Percentiles rank a stretch among this genome's conserved stretches.
These are phyloP conservation scores for Indri indri DNA, from an alignment of 2,113 vertebrate genomes.

Conservation along the genomic window DNA sequence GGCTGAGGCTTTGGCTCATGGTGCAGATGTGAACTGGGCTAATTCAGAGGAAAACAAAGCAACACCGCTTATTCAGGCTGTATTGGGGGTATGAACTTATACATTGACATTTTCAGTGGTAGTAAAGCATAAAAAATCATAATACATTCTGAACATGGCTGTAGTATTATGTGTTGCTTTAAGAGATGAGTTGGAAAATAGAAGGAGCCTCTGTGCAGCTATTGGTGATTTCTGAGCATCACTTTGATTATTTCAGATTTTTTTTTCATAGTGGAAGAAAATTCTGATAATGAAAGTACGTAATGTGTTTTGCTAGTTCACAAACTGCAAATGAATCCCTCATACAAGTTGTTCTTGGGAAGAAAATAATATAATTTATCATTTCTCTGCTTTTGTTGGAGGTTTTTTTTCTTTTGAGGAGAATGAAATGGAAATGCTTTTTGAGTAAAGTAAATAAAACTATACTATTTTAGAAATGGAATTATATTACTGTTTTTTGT, in stretches of 20 bases:
- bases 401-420: not conserved
- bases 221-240: not conserved
- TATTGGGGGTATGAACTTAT: slow-evolving; percentile 90
- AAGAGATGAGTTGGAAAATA: slow-evolving; percentile 27
- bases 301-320: slow-evolving; percentile 23
- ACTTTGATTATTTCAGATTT: not conserved
- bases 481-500: not conserved
- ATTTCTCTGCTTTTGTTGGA: not conserved
- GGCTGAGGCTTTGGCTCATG: slow-evolving; percentile 96
- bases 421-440: not conserved
- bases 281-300: not conserved
- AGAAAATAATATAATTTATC: slow-evolving; percentile 6
- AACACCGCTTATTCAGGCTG: slow-evolving; percentile 97
- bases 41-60: slow-evolving; percentile 91
- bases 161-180: not conserved
- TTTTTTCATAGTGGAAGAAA: not conserved
- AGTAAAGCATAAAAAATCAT: not conserved
- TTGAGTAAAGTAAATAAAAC: slow-evolving; percentile 11
- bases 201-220: not conserved
- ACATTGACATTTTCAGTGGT: not conserved
- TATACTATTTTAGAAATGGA: slow-evolving; percentile 16
- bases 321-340: not conserved
- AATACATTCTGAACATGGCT: not conserved
- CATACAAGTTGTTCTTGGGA: slow-evolving; percentile 14
- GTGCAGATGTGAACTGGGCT: slow-evolving; percentile 97